Base-by-base conservation (phyloP, 2,113 vertebrate genomes). In the Limnothrissa miodon region DNA sequence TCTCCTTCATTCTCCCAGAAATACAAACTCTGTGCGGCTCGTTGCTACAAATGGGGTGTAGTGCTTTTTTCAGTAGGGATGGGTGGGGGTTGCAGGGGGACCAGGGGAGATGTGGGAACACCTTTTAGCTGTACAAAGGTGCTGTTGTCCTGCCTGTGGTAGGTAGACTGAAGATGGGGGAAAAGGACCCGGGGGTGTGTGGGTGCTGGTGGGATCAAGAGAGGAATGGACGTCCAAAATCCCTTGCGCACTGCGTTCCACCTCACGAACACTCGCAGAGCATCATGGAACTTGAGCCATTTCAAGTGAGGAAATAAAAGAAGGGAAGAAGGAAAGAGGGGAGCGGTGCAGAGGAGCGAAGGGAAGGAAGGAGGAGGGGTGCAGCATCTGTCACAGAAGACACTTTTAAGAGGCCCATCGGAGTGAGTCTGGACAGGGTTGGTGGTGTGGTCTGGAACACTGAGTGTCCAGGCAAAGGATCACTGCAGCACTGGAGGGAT, bases 401-500 rank as follows among this genome's bases (percentile, higher is more conserved):
- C 81, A 44, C 23, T 83, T 81, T 83, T 84, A 56, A 81, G 83
- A 82, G 79, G 53, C 83, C 88, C 81, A 84, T 79, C 48, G 81
- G 79, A 81, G 19, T 36, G 45, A 78, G 80, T 84, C 66, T 83
- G 56, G 84, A 85, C 36, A 8, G 62, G 46, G 78, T 82, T 79
- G 56, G 80, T 70, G 45, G 78, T 80, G 62, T 84, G 81, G 86
- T 87, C 86, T 87, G 86, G 83, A 89, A 87, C 83, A 84, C 62
- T 84, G 81, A 83, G 86, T 81, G 59, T 78, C 85, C 80, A 81
- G 80, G 44, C 56, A 66, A 84, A 42, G 59, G 78, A 81, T 88
- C 83, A 51, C 80, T 62, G 36, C 51, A 82, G 66, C 80, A 80
- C 74, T 79, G 80, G 83, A 87, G 82, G 53, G 13, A 74, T 13